Evolutionary conservation across 2,797 vertebrate genomes (phyloP).

Genomic region (Eulemur albifrons): DNA sequence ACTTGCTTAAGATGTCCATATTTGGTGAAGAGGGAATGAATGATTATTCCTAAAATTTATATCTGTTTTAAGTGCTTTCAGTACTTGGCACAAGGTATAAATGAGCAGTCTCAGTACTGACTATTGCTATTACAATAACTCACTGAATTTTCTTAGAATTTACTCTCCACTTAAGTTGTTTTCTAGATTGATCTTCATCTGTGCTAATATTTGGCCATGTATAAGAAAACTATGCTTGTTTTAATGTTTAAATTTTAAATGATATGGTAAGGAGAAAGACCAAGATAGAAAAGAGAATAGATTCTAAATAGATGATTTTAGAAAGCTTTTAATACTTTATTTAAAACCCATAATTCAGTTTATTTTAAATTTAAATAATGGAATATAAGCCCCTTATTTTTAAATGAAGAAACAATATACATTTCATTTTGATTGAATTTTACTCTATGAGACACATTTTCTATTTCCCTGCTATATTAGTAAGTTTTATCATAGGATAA

Average conservation of each 20-base stretch:
- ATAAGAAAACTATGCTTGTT: conserved; percentile 2
- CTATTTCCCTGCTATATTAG: background rate
- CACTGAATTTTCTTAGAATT: background rate
- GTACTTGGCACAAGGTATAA: conserved; percentile 27
- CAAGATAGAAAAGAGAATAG: background rate
- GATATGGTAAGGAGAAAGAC: background rate
- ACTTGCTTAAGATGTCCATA: conserved; percentile 47
- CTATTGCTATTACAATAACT: background rate
- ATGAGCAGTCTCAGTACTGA: background rate
- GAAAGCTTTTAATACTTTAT: background rate
- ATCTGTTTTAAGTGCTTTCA: conserved; percentile 54
- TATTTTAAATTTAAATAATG: conserved; percentile 31
- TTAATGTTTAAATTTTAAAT: conserved; percentile 27
- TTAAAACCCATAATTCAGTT: background rate
- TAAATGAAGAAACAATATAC: background rate
- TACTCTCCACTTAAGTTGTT: background rate
- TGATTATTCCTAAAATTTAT: conserved; percentile 28
- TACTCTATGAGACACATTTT: background rate
- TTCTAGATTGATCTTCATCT: conserved; percentile 25
- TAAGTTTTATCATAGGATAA: background rate
- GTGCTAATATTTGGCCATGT: background rate
- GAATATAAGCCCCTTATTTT: background rate
- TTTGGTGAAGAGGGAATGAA: conserved; percentile 57
- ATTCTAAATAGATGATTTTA: background rate
- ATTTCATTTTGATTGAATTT: background rate